Evolutionary conservation across 2,797 vertebrate species (phyloP), one percentile per base, ranked within the genome.

Genomic region (Limosa lapponica): DNA sequence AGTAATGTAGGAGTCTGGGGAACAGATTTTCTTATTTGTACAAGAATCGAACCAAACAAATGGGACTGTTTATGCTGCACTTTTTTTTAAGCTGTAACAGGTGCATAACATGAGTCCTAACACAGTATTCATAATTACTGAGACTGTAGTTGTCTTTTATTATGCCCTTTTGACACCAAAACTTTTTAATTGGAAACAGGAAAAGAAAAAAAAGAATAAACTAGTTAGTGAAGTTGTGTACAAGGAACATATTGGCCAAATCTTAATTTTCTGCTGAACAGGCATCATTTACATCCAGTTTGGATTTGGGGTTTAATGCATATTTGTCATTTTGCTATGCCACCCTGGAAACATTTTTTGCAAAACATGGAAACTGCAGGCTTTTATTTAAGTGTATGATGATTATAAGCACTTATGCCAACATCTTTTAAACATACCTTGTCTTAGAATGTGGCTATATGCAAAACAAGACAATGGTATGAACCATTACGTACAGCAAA

Each of bases 171-270:
- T 66, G 36, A 93, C 46, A 82, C 13, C n/a, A 54, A 75, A 79
- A 71, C 10, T 52, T 86, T 86, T 85, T 94, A 95, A 93, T 80
- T 89, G 52, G 73, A 90, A 90, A 65, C 18, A 57, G 70, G 20
- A 72, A 81, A 77, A 67, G 11, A 59, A 36, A 85, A 57, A 32
- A 59, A 24, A 64, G 37, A 75, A 85, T 55, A 23, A 70, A 23
- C 9, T 79, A 70, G 24, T 75, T 52, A 83, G 44, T 58, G 48
- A 59, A 89, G 8, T 28, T 65, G 44, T 62, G 41, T 52, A 43
- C 27, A 71, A 65, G 9, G 32, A 30, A 93, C 30, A 64, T 82
- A 77, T 62, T 71, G 41, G 13, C 25, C 48, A 55, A 66, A 39
- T 43, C 17, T 6, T 80, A n/a, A 64, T 67, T 85, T 92, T 94